phyloP scores from a whole-genome alignment of 2,113 vertebrate species.

The Asarcornis scutulata region DNA sequence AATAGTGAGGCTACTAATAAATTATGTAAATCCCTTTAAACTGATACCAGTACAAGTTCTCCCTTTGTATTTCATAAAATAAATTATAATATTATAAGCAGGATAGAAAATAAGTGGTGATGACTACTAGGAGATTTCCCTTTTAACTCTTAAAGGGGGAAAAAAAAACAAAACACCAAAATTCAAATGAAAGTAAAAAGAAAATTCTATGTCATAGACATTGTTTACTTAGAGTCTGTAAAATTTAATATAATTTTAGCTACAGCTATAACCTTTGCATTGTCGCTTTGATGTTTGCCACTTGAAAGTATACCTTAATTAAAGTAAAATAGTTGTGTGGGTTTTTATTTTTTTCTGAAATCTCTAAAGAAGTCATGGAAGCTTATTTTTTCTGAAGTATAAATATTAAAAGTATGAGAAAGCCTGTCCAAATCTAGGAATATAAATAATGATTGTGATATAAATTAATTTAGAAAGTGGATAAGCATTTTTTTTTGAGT shows the following conservation, averaged over 20 bases:
- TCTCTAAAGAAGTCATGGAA: background rate
- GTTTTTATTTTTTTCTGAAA: background rate
- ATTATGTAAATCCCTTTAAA: background rate
- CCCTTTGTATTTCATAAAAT: background rate
- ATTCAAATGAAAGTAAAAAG: background rate
- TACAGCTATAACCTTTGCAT: background rate
- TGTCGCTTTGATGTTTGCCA: background rate
- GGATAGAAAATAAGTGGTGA: background rate
- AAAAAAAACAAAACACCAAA: background rate
- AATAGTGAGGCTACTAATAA: background rate
- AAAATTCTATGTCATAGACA: background rate
- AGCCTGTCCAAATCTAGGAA: background rate
- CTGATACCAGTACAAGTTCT: background rate
- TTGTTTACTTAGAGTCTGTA: background rate
- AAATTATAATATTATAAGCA: background rate
- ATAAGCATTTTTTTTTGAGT: background rate
- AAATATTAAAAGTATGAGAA: background rate
- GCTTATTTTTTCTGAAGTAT: background rate
- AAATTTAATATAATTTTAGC: background rate
- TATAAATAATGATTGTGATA: background rate
- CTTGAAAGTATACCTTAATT: background rate
- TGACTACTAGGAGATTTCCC: background rate
- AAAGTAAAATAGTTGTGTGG: background rate
- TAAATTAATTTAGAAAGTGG: background rate
- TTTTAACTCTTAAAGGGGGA: background rate